Conservation (phyloP, 2,797 vertebrate genomes). For the Artibeus lituratus region DNA sequence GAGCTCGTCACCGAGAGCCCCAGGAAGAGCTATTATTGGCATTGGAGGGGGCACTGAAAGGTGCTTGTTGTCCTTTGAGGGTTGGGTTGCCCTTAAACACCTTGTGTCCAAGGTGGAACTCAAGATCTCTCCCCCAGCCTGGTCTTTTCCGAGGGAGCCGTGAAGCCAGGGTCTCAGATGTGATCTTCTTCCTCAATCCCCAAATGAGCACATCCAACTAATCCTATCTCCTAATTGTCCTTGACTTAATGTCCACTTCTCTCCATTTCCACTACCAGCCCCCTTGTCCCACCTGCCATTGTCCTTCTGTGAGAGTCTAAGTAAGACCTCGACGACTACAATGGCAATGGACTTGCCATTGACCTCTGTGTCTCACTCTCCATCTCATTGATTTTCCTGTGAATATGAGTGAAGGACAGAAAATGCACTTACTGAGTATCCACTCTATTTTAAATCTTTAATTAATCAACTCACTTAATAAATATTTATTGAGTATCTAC, state of each 20-base stretch:
- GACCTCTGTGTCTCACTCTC: background rate
- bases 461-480: background rate
- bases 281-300: background rate
- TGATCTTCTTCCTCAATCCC: background rate
- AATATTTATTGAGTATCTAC: background rate
- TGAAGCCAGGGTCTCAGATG: background rate
- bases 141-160: background rate
- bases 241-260: background rate
- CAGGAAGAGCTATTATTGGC: background rate
- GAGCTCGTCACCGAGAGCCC: background rate
- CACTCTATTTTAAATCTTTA: conserved; percentile 22
- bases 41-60: background rate
- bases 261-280: background rate
- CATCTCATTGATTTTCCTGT: background rate
- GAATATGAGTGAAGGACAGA: background rate
- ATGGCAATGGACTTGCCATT: rapidly evolving
- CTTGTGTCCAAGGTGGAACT: background rate
- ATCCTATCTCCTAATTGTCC: background rate
- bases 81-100: background rate
- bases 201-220: background rate
- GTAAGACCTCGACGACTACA: background rate
- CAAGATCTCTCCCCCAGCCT: background rate
- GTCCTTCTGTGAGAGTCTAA: background rate
- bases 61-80: background rate
- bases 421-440: background rate